phyloP scores from a whole-genome alignment of 2,113 vertebrate genomes.

The Pristiophorus japonicus region DNA sequence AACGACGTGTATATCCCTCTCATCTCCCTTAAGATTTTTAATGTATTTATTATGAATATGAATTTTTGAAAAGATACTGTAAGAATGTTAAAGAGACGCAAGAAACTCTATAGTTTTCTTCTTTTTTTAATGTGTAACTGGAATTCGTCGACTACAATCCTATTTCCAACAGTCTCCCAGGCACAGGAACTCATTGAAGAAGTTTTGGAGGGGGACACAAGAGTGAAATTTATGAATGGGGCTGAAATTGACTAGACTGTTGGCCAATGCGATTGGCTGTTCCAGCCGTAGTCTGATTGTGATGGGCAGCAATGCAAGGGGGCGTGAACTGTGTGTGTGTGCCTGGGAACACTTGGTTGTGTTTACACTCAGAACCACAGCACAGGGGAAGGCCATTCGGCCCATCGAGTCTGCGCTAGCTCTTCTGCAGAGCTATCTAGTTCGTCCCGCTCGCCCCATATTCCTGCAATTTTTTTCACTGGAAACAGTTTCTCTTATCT shows the following conservation, averaged over 20 bases:
- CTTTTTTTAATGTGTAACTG: not conserved
- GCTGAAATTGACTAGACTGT: not conserved
- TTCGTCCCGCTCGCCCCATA: too few relatives aligned
- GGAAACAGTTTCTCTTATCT: too few relatives aligned
- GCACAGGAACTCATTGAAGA: not conserved
- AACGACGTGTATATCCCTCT: too few relatives aligned
- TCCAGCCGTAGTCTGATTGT: not conserved
- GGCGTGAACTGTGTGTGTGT: not conserved
- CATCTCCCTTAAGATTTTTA: not conserved
- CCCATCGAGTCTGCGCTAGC: too few relatives aligned
- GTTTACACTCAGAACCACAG: not conserved
- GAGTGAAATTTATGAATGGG: slow-evolving; percentile 26
- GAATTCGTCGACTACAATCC: not conserved
- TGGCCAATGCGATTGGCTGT: not conserved
- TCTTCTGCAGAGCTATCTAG: too few relatives aligned
- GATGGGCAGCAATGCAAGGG: not conserved
- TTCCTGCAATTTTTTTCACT: too few relatives aligned
- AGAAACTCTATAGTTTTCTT: not conserved
- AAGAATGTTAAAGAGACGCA: not conserved
- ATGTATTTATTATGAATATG: not conserved
- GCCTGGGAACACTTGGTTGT: not conserved
- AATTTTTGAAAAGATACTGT: not conserved
- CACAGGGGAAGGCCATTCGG: too few relatives aligned
- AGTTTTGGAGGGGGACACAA: not conserved
- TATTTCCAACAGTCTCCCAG: not conserved